A percentile compares a stretch with the other conserved stretches of the same genome.
Conservation (phyloP, 2,113 vertebrate species). For the Cricetomys ansorgei region DNA sequence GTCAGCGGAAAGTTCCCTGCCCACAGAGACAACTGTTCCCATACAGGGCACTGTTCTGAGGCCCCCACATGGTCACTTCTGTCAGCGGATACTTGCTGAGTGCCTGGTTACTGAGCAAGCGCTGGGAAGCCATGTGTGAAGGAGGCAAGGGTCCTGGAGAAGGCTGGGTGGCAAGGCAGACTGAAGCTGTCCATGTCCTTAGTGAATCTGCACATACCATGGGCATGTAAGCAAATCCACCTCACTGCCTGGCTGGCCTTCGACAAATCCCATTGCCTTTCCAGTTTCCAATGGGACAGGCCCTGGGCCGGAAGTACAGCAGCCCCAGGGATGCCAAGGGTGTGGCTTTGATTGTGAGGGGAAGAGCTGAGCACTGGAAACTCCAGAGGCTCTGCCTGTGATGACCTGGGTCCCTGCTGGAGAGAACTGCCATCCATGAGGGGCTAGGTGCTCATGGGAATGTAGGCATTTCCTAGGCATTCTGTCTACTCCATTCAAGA, state of each 20-base stretch:
- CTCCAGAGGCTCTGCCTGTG: not conserved
- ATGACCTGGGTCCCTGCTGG: not conserved
- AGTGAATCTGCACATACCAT: not conserved
- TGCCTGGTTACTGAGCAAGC: not conserved
- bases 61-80: not conserved
- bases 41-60: not conserved
- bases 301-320: not conserved
- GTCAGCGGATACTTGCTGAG: not conserved
- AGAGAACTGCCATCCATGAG: not conserved
- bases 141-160: not conserved
- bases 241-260: no score
- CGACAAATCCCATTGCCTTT: not conserved
- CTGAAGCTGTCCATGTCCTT: not conserved
- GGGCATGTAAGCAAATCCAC: no score
- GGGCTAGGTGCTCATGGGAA: not conserved
- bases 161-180: not conserved
- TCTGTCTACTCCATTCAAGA: not conserved
- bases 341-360: not conserved
- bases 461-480: rapidly evolving
- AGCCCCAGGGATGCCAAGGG: not conserved
- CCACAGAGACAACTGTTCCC: not conserved
- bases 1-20: not conserved
- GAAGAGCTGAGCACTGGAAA: not conserved
- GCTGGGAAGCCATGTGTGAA: not conserved
- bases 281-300: not conserved